Percentiles rank a stretch among this genome's conserved stretches.
These are phyloP conservation scores for Meghimatium bilineatum DNA, from an alignment of 2,888 invertebrate genomes.

Conservation along the genomic window DNA sequence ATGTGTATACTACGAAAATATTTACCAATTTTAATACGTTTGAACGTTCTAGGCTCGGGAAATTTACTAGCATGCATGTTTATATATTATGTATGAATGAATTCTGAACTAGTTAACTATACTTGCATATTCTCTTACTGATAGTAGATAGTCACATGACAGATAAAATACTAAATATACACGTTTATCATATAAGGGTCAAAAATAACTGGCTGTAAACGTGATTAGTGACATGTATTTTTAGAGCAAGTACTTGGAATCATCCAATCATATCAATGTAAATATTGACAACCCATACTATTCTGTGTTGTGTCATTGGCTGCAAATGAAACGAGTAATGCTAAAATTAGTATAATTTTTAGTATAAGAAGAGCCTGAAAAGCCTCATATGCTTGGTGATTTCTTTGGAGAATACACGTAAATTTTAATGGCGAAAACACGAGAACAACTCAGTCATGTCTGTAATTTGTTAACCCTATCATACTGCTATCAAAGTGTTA, in stretches of 20 bases:
- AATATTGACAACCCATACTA: not conserved
- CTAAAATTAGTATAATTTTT: constrained; percentile 15
- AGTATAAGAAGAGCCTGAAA: constrained; percentile 30
- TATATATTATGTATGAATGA: constrained; percentile 22
- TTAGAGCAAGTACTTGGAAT: not conserved
- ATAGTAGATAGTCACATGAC: not conserved
- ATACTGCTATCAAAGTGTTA: not conserved
- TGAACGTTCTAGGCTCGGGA: too few species aligned
- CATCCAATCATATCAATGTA: not conserved
- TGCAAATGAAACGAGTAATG: not conserved
- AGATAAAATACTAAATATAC: constrained; percentile 1
- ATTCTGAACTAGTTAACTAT: not conserved
- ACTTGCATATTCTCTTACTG: not conserved
- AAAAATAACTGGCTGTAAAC: not conserved
- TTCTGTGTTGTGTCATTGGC: not conserved
- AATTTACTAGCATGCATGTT: not conserved
- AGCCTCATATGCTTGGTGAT: not conserved
- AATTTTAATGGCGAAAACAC: not conserved
- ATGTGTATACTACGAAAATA: too few species aligned
- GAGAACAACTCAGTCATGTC: constrained; percentile 1
- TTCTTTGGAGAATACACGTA: not conserved
- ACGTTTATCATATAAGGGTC: not conserved
- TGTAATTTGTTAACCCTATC: not conserved
- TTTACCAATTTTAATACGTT: too few species aligned
- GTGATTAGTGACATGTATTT: not conserved